Base-by-base conservation (phyloP, 2,888 invertebrate species). In the Vanessa cardui region DNA sequence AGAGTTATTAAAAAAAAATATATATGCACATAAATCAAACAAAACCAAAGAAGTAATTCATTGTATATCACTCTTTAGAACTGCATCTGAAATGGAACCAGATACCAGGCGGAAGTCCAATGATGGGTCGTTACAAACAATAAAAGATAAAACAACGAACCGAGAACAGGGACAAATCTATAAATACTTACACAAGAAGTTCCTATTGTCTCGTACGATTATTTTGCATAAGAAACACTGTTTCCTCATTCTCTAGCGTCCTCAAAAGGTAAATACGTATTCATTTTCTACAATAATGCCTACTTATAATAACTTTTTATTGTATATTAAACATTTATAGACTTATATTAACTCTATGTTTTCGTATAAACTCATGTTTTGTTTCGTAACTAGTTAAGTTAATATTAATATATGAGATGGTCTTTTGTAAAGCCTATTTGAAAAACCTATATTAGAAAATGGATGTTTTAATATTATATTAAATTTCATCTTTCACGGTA, bases 221-320 rank as follows among this genome's bases (percentile, higher is more conserved):
- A 47, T 54, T 64, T 64, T 47, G 58, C 63, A 64, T 64, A 33
- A 63, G 46, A 33, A 45, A 31, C 63, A 18, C 31, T 39, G 46
- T 33, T 65, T 47, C 52, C 60, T 60, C 52, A 21, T 60, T 44
- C 50, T 52, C 15, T 46, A 54, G 21, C 52, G 33, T 1, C 26
- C 58, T 50, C 46, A 45, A 54, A 65, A 39, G 46, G 52, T 60
- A 60, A 54, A 60, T 64, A 52, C 18, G 44, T 44, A 59, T 64
- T 52, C 18, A 59, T 49, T 33, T 50, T 21, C 26, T 59, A 44
- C 50, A 44, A 64, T 47, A 45, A 52, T 39, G 26, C 26, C 26
- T 26, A 62, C 21, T 21, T 52, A 52, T 45, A 39, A 39, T 26
- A 52, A 21, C 26, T 7, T 33, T 54, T 63, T 31, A 46, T 56